Percentiles rank a stretch among this genome's conserved stretches.
Conservation (phyloP, 2,888 invertebrate genomes). For the Hirtodrosophila confusa region DNA sequence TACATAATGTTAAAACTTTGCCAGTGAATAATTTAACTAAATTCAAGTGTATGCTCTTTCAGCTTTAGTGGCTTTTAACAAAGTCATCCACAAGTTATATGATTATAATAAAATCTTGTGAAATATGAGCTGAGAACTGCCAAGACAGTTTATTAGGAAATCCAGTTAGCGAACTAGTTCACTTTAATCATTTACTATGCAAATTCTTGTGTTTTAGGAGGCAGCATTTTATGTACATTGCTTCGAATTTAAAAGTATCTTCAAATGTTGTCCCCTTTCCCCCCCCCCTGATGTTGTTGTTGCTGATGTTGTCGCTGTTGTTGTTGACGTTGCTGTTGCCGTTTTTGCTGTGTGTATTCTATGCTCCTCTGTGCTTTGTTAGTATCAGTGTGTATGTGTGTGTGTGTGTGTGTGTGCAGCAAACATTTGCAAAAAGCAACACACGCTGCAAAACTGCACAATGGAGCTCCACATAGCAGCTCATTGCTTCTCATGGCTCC, state of each 20-base stretch:
- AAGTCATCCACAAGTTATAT: constrained; percentile 34
- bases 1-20: constrained; percentile 26
- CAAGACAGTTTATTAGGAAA: constrained; percentile 27
- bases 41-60: constrained; percentile 8
- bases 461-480: constrained; percentile 54
- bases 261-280: constrained; percentile 52
- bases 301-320: constrained; percentile 24
- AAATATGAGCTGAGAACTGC: constrained; percentile 13
- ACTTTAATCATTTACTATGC: constrained; percentile 42
- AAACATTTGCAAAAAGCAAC: constrained; percentile 75
- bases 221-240: constrained; percentile 64
- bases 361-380: constrained; percentile 5
- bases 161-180: constrained; percentile 43
- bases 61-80: constrained; percentile 15
- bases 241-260: constrained; percentile 71
- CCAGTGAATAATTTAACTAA: constrained; percentile 27
- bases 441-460: constrained; percentile 77
- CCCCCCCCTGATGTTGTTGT: constrained; percentile 16
- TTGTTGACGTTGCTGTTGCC: constrained; percentile 34
- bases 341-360: constrained; percentile 38
- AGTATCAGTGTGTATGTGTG: constrained; percentile 20
- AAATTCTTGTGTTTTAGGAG: constrained; percentile 50
- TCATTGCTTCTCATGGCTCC: constrained; percentile 44
- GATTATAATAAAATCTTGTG: constrained; percentile 38
- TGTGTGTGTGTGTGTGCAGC: constrained; percentile 51